Conservation (phyloP, 2,797 vertebrate species). For the Epinephelus awoara region DNA sequence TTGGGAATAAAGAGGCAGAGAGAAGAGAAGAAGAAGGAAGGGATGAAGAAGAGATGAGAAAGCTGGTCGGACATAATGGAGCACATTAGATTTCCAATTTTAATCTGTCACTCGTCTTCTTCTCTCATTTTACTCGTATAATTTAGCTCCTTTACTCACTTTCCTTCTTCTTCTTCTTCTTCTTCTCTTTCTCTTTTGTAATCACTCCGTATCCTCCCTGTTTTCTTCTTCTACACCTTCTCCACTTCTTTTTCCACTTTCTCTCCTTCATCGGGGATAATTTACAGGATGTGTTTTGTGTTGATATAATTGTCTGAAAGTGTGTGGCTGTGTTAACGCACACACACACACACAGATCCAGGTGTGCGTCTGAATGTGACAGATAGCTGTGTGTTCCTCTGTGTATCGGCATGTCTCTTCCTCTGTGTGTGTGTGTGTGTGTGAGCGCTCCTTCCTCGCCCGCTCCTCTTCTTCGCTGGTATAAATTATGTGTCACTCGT, state of each 20-base stretch:
- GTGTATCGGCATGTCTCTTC: background rate
- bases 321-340: slow-evolving; percentile 2
- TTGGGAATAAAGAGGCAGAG: too few relatives aligned
- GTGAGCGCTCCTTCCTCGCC: background rate
- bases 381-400: slow-evolving; percentile 18
- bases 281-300: background rate
- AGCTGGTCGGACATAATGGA: too few relatives aligned
- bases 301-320: slow-evolving; percentile 6
- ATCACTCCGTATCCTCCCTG: too few relatives aligned
- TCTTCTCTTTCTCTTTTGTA: too few relatives aligned
- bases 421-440: background rate
- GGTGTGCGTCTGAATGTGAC: slow-evolving; percentile 42
- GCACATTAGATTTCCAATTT: too few relatives aligned
- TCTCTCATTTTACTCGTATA: too few relatives aligned
- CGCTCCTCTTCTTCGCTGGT: slow-evolving; percentile 54
- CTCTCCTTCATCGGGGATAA: background rate
- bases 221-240: too few relatives aligned
- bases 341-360: slow-evolving; percentile 11
- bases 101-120: too few relatives aligned
- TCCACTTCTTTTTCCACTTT: background rate
- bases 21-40: too few relatives aligned
- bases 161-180: too few relatives aligned
- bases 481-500: slow-evolving; percentile 52
- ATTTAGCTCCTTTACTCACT: too few relatives aligned
- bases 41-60: too few relatives aligned